Evolutionary conservation across 2,888 invertebrate species (phyloP), one percentile per base, ranked within the genome.

Genomic region (Drosophila infuscata): DNA sequence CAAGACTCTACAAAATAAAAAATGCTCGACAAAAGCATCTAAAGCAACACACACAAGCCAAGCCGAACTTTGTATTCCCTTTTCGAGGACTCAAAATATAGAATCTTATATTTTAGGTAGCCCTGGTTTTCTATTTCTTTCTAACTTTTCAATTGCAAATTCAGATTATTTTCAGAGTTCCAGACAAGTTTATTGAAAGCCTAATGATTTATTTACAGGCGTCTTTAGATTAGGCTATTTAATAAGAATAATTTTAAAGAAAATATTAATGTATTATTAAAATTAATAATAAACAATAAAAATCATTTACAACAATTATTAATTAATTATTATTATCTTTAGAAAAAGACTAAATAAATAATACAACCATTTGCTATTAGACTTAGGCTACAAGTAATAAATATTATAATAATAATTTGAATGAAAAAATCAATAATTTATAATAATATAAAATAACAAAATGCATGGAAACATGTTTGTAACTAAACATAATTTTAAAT

Each of bases 1-100:
- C 63, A 62, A 49, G 43, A 20, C 58, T 52, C 58, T 53, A 65
- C 66, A 64, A 43, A 66, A 66, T 3, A 60, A 36, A 3, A 51
- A 20, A 43, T 61, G 56, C 54, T 71, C 46, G 52, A 62, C 53
- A 60, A n/a, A 43, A 32, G 65, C 49, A 53, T 36, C 35, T 64
- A 43, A 74, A 46, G 30, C 46, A 68, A 25, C n/a, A 25, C 36
- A 36, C 15, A 35, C 8, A 32, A 11, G 1, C 11, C 5, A 3
- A 15, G 25, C 5, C 41, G 60, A 64, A 46, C 3, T n/a, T 20
- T 11, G 1, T 0, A 53, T 62, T 20, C 56, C 17, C 66, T 70
- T 38, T 25, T 54, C 29, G 36, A 7, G 8, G 2, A 29, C 17
- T 0, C 9, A 54, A 17, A 1, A 29, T 11, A 17, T 17, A 11